Base-by-base conservation (phyloP, 35 echinoderm and acorn worm genomes). In the Hemicentrotus pulcherrimus region DNA sequence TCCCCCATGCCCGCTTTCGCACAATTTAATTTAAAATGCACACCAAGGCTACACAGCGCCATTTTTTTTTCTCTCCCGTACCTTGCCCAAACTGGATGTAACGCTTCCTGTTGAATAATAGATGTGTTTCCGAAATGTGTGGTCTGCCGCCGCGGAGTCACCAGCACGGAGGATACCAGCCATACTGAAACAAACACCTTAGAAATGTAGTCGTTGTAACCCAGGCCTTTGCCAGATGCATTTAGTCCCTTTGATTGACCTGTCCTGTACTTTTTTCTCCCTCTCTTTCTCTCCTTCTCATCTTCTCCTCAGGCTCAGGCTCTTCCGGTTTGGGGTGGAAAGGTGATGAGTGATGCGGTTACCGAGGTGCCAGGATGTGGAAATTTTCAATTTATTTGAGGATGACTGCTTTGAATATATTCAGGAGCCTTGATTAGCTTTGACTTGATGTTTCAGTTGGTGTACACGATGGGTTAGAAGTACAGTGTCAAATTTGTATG, bases 351-450 rank as follows among this genome's bases (percentile, higher is more conserved):
- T 15, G 46, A 90, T 90, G 88, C 46, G 88, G 65, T 78, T 78
- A 78, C 18, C 12, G 32, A 45, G 88, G 88, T 90, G 88, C 88
- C 88, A 32, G 88, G 88, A 45, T 90, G 88, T 32, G 88, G 88
- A 90, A 90, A 90, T 90, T 90, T 90, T 90, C 88, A 90, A 90
- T 90, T 90, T 90, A 90, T 46, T 90, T 47, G 31, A 47, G 88
- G 88, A 32, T 33, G 32, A 47, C 12, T 47, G 88, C 88, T 47
- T 41, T 47, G 19, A 90, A 33, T 90, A 90, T 16, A 45, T 90
- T 90, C 32, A 24, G 32, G 32, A 45, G 4, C 46, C n/a, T 46
- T 30, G 88, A 78, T 78, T 78, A 78, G 15, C 50, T 11, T 55
- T 55, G 50, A 15, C 65, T 59, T 78, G 65, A 78, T 22, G 52